These are phyloP conservation scores for Caenorhabditis briggsae DNA, from an alignment of 1,140 invertebrate genomes.

Conservation along the genomic window DNA sequence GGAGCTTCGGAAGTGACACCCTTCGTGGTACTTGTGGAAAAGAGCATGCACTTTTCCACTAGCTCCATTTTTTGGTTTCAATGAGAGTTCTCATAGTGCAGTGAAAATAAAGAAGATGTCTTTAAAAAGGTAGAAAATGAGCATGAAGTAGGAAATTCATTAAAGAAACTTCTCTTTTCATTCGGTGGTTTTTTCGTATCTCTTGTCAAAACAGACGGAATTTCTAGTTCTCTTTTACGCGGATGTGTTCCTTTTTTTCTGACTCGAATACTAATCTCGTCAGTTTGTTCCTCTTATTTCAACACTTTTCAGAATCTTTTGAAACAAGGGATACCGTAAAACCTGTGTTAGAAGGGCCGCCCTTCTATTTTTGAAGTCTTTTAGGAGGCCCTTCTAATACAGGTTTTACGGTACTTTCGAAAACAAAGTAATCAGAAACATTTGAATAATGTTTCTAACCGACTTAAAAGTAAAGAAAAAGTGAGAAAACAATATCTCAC, in stretches of 20 bases:
- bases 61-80: background rate
- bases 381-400: too few relatives aligned
- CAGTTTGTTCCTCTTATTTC: slow-evolving; percentile 1
- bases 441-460: too few relatives aligned
- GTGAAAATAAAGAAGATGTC: slow-evolving; percentile 26
- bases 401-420: too few relatives aligned
- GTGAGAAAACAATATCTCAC: background rate
- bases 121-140: background rate
- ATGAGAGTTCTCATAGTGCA: slow-evolving; percentile 4
- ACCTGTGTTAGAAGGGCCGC: too few relatives aligned
- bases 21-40: background rate
- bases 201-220: background rate
- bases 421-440: too few relatives aligned
- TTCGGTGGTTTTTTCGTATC: background rate
- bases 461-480: background rate
- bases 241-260: slow-evolving; percentile 1
- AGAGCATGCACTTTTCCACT: slow-evolving; percentile 19
- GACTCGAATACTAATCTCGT: slow-evolving; percentile 50
- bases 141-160: slow-evolving; percentile 7
- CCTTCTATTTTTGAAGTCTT: too few relatives aligned
- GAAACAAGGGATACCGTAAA: background rate
- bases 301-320: slow-evolving; percentile 17
- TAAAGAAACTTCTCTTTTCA: slow-evolving; percentile 24
- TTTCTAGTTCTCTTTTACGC: background rate
- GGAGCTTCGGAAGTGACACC: slow-evolving; percentile 42